Base-by-base conservation (phyloP, 2,888 invertebrate genomes). In the Sarcophaga carnaria region DNA sequence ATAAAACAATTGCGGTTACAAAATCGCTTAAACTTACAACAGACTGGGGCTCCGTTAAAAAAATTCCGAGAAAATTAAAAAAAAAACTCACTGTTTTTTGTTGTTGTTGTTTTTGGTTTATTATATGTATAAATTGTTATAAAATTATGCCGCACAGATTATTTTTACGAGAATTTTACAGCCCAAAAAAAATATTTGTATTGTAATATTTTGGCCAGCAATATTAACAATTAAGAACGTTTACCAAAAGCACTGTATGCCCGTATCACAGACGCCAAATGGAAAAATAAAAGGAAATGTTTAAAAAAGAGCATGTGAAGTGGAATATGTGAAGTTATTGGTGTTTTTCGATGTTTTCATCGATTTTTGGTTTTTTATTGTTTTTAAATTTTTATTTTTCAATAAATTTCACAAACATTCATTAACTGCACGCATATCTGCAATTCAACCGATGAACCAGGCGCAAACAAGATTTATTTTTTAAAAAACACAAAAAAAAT, bases 361-460 rank as follows among this genome's bases (percentile, higher is more conserved):
- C 17, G 12, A 54, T 14, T 54, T 54, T 54, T 4, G 1, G 4
- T 14, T 54, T 14, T 54, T 54, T 54, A 14, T 54, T 54, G 12
- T 54, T 54, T 54, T 54, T 3, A 14, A 54, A 12, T 54, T 54
- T 14, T 17, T 54, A 54, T 54, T 54, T 54, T 14, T 54, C 54
- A 75, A 83, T 79, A 70, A 69, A 83, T 84, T 63, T 22, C 49
- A 17, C 59, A 75, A 70, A 66, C 66, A 83, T 78, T 75, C 63
- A 82, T 75, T 85, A 70, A 82, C 64, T 78, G 20, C 62, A 78
- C 22, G 69, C 59, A 67, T 79, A 79, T 82, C 78, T 70, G 59
- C 45, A 47, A 11, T 66, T 60, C 80, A 70, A 59, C 64, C 80
- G 14, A n/a, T 17, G 54, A 54, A 37, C 70, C 69, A 64, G n/a